Evolutionary conservation across 37 sponge, comb jelly and placozoan genomes (phyloP).

Genomic region (Ephydatia muelleri): DNA sequence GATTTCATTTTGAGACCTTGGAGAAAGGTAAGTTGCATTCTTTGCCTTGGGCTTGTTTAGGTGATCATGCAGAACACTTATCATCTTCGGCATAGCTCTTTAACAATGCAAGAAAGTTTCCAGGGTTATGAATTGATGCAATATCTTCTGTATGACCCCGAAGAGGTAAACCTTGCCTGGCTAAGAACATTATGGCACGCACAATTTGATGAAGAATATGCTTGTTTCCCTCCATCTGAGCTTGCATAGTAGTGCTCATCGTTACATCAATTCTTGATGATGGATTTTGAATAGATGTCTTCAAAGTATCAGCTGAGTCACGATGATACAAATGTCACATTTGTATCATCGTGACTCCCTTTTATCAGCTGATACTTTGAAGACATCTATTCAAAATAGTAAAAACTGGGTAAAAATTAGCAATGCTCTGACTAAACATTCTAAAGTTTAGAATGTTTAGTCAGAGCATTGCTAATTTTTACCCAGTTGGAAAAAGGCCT

Average conservation of each 20-base stretch:
- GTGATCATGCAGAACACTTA: conserved; percentile 21
- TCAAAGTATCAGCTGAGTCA: conserved; percentile 55
- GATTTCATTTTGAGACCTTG: conserved; percentile 65
- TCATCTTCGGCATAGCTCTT: conserved; percentile 32
- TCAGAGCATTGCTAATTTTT: conserved; percentile 46
- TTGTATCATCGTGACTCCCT: no score
- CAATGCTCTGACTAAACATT: conserved; percentile 42
- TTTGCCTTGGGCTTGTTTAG: conserved; percentile 29
- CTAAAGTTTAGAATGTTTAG: conserved; percentile 41
- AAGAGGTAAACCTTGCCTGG: no score
- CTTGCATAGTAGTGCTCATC: conserved; percentile 26
- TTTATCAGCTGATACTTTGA: no score
- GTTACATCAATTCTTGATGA: conserved; percentile 49
- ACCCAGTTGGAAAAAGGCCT: conserved; percentile 65
- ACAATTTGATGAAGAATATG: conserved; percentile 59
- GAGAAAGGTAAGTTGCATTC: conserved; percentile 66
- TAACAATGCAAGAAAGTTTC: conserved; percentile 51
- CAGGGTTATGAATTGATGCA: conserved; percentile 35
- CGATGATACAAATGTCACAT: conserved; percentile 45
- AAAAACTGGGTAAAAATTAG: conserved; percentile 66
- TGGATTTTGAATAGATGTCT: conserved; percentile 54
- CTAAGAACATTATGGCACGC: conserved; percentile 46
- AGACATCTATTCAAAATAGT: no score
- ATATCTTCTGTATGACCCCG: conserved; percentile 47
- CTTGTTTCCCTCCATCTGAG: conserved; percentile 47